Evolutionary conservation across 2,888 invertebrate species (phyloP).

Genomic region (Pollenia labialis): DNA sequence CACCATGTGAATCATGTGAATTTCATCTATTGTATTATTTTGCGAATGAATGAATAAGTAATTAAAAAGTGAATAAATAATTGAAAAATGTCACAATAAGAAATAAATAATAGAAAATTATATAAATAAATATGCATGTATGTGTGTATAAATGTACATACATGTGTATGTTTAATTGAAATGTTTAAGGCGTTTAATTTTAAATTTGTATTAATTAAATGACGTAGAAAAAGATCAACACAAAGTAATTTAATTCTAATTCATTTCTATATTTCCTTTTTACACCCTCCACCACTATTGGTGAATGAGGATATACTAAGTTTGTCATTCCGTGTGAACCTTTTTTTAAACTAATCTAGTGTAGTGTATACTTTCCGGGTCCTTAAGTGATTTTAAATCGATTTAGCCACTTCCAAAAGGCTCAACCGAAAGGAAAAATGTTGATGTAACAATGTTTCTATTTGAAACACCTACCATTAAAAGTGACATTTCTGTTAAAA

Average conservation of each 20-base stretch:
- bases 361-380: too few relatives aligned
- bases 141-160: not conserved
- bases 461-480: too few relatives aligned
- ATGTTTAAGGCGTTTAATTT: slow-evolving; percentile 33
- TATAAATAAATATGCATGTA: not conserved
- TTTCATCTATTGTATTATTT: slow-evolving; percentile 1
- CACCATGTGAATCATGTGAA: not conserved
- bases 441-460: too few relatives aligned
- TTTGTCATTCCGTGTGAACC: not conserved
- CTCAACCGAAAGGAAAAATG: too few relatives aligned
- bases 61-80: slow-evolving; percentile 14
- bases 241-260: slow-evolving; percentile 56
- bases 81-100: slow-evolving; percentile 45
- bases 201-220: slow-evolving; percentile 9
- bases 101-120: slow-evolving; percentile 32
- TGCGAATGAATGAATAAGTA: not conserved
- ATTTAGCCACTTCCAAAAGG: not conserved
- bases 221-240: slow-evolving; percentile 32
- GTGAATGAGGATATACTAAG: not conserved
- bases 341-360: too few relatives aligned
- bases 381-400: not conserved
- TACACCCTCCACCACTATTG: not conserved
- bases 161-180: slow-evolving; percentile 23
- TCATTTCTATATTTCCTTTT: slow-evolving; percentile 45
- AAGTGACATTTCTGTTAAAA: too few relatives aligned